Percentiles rank a stretch among this genome's conserved stretches.
phyloP scores from a whole-genome alignment of 2,113 vertebrate species.

The Euleptes europaea region DNA sequence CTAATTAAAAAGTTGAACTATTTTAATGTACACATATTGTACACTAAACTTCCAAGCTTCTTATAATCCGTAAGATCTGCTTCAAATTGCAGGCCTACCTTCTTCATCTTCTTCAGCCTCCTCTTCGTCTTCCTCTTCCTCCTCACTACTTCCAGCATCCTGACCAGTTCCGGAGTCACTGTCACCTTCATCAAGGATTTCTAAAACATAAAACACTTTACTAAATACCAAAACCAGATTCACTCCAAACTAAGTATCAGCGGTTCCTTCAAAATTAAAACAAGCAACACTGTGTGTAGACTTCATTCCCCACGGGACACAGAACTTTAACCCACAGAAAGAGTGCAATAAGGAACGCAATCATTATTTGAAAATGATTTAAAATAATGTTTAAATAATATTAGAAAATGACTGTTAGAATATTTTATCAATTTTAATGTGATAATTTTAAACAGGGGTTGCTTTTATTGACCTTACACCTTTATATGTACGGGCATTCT shows the following conservation, averaged over 20 bases:
- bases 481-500: too few relatives aligned
- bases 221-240: accelerated
- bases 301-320: too few relatives aligned
- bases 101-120: constrained; percentile 80
- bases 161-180: constrained; percentile 86
- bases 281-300: accelerated
- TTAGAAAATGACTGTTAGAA: too few relatives aligned
- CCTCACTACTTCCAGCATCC: constrained; percentile 87
- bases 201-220: constrained; percentile 67
- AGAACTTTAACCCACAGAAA: not conserved
- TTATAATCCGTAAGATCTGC: not conserved
- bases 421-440: too few relatives aligned
- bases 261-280: not conserved
- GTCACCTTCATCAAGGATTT: constrained; percentile 96
- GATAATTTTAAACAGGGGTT: too few relatives aligned
- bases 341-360: not conserved
- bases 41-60: not conserved
- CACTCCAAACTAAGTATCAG: not conserved
- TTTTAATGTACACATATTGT: not conserved
- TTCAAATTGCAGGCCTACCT: constrained; percentile 55
- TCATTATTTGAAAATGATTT: not conserved
- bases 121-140: constrained; percentile 77
- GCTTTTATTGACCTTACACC: too few relatives aligned
- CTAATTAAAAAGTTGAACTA: too few relatives aligned
- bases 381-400: too few relatives aligned